A percentile compares a stretch with the other conserved stretches of the same genome.
phyloP scores from a whole-genome alignment of 2,113 vertebrate species.

The Cyanoliseus patagonus region DNA sequence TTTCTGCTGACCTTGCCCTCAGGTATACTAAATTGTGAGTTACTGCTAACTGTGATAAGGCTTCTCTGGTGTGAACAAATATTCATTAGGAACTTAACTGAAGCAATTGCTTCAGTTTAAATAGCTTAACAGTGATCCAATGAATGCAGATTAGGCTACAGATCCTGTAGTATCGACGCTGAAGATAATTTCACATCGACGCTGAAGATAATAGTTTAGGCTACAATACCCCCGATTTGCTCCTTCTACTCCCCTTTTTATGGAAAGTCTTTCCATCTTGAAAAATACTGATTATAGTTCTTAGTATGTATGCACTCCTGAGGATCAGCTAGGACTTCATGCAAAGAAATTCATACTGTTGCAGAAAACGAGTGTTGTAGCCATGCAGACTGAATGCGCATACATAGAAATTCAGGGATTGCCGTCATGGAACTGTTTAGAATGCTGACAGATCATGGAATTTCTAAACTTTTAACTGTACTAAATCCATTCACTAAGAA shows the following conservation, averaged over 20 bases:
- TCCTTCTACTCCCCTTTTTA: not conserved
- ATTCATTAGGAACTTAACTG: slow-evolving; percentile 22
- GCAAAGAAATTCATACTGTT: not conserved
- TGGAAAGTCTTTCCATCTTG: not conserved
- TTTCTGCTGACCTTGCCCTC: not conserved
- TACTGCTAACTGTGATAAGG: not conserved
- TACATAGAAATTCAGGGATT: not conserved
- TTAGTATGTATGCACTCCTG: not conserved
- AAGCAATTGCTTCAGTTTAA: slow-evolving; percentile 12
- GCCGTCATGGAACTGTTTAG: not conserved
- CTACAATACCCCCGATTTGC: not conserved
- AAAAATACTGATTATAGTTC: not conserved
- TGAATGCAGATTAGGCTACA: slow-evolving; percentile 4
- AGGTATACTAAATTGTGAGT: not conserved
- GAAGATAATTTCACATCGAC: accelerated
- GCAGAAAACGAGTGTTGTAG: not conserved
- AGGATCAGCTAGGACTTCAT: not conserved
- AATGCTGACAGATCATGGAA: not conserved
- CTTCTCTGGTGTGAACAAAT: slow-evolving; percentile 19
- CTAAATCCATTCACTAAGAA: not conserved
- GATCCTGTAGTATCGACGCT: not conserved
- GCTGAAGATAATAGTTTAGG: not conserved
- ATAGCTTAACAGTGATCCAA: not conserved
- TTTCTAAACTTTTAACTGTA: not conserved
- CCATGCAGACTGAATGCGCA: accelerated